A percentile compares a stretch with the other conserved stretches of the same genome.
phyloP scores from a whole-genome alignment of 1,140 invertebrate genomes.

The Nasonia longicornis region DNA sequence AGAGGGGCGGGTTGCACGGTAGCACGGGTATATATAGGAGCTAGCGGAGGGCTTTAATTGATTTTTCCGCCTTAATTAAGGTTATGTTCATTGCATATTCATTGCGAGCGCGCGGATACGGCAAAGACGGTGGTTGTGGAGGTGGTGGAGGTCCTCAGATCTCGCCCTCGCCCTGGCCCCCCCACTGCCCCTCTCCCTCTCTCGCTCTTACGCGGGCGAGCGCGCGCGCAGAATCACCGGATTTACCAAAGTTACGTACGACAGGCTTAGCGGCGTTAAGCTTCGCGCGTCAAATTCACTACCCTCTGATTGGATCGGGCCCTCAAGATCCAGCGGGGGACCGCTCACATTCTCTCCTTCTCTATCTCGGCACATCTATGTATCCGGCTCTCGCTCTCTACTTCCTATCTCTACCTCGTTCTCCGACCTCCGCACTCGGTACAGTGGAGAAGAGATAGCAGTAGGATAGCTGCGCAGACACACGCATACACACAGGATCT shows the following conservation, averaged over 20 bases:
- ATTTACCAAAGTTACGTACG: constrained; percentile 40
- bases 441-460: neutral
- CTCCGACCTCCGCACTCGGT: neutral
- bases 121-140: neutral
- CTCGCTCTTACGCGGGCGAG: no score
- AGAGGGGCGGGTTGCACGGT: neutral
- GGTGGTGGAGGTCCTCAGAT: neutral
- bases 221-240: constrained; percentile 3
- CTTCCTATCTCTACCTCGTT: neutral
- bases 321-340: neutral
- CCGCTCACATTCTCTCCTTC: neutral
- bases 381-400: neutral
- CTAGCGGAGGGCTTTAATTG: constrained; percentile 29
- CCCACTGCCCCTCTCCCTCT: neutral
- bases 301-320: constrained; percentile 40
- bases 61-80: constrained; percentile 42
- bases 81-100: constrained; percentile 41
- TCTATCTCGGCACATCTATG: neutral
- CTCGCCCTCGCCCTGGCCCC: neutral
- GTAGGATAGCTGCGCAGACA: neutral
- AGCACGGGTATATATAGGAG: neutral
- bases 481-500: neutral
- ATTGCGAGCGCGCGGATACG: neutral
- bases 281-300: constrained; percentile 43
- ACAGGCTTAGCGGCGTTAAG: constrained; percentile 26